Evolutionary conservation across 2,797 vertebrate genomes (phyloP).

Genomic region (Arremon aurantiirostris): DNA sequence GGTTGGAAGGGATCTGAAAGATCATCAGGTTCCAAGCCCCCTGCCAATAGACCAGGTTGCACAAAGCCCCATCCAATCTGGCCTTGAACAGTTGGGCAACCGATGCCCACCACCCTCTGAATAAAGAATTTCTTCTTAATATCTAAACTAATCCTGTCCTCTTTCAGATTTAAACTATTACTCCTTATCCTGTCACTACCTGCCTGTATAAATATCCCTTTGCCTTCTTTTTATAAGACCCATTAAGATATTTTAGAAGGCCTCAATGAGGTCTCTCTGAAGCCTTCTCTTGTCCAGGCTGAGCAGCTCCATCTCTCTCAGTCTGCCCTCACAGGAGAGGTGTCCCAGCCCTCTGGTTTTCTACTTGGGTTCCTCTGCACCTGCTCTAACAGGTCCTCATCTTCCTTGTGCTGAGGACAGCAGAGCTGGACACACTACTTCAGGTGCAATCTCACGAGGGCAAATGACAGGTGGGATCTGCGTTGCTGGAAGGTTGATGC

Average conservation of each 20-base stretch:
- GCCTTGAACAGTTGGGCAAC: background rate
- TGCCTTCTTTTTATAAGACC: background rate
- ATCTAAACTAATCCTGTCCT: background rate
- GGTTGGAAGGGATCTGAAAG: background rate
- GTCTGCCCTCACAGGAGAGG: background rate
- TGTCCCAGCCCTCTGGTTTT: background rate
- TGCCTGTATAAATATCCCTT: background rate
- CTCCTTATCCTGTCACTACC: background rate
- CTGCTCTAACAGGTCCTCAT: background rate
- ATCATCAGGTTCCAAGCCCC: background rate
- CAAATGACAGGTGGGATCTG: background rate
- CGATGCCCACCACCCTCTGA: background rate
- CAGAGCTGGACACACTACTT: background rate
- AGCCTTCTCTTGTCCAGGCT: background rate
- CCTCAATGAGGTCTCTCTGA: background rate
- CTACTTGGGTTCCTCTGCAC: background rate
- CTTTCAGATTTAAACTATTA: background rate
- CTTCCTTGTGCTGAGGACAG: background rate
- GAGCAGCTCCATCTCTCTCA: background rate
- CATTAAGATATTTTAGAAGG: background rate
- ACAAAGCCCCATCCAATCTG: background rate
- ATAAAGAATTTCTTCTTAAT: background rate
- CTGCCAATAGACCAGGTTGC: background rate
- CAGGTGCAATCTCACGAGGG: accelerated
- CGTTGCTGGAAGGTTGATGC: background rate